phyloP scores from a whole-genome alignment of 64 coral and sea anemone species.

The Trachythela sp. region DNA sequence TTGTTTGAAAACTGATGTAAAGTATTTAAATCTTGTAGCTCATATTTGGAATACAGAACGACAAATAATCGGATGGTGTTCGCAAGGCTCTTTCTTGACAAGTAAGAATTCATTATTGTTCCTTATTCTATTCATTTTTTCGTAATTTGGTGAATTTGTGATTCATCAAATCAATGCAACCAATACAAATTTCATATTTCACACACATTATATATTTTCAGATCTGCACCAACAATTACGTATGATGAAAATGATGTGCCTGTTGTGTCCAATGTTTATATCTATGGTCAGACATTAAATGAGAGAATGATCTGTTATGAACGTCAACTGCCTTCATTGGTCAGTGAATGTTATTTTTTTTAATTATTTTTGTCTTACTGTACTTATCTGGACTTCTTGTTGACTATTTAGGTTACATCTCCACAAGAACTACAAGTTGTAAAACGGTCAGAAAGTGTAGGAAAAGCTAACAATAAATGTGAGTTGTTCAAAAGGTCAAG shows the following conservation, averaged over 20 bases:
- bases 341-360: conserved; percentile 15
- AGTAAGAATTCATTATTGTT: conserved; percentile 21
- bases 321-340: conserved; percentile 78
- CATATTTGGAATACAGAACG: conserved; percentile 83
- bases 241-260: background rate
- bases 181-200: too few relatives aligned
- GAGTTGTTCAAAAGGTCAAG: background rate
- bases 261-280: background rate
- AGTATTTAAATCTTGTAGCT: conserved; percentile 35
- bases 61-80: conserved; percentile 93
- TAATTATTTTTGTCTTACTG: background rate
- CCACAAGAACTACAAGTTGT: conserved; percentile 19
- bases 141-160: background rate
- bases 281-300: conserved; percentile 55
- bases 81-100: conserved; percentile 82
- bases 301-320: conserved; percentile 74
- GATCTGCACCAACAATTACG: background rate
- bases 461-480: background rate
- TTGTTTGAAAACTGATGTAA: background rate
- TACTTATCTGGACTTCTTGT: background rate
- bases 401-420: conserved; percentile 40
- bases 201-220: background rate
- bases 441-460: background rate
- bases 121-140: background rate
- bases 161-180: too few relatives aligned